These are phyloP conservation scores for Phacellophora camtschatica DNA, from an alignment of 30 jellyfish, hydroid and myxozoan genomes.

Conservation along the genomic window DNA sequence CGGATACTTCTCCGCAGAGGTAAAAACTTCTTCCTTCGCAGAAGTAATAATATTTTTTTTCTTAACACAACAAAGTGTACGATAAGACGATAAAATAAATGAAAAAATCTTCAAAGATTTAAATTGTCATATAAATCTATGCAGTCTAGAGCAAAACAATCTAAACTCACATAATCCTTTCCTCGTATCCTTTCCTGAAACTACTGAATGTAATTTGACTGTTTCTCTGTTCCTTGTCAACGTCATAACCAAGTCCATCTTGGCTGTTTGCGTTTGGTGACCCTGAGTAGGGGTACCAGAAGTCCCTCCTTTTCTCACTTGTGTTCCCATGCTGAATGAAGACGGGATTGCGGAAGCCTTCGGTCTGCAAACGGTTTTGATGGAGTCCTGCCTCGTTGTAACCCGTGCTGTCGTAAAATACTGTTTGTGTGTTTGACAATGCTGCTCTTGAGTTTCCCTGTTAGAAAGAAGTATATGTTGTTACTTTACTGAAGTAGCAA, in stretches of 20 bases:
- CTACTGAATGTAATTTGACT: constrained; percentile 8
- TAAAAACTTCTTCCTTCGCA: too few species aligned
- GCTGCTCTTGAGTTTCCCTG: constrained; percentile 1
- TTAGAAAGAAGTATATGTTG: neutral
- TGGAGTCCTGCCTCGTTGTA: neutral
- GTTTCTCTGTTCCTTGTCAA: neutral
- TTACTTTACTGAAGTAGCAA: neutral
- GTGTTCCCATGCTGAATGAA: constrained; percentile 21
- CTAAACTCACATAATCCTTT: too few species aligned
- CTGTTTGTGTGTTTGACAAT: neutral
- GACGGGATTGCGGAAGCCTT: constrained; percentile 41
- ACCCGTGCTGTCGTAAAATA: neutral
- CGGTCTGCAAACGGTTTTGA: neutral
- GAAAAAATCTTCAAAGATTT: too few species aligned
- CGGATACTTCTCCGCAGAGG: too few species aligned
- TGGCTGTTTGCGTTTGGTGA: constrained; percentile 1
- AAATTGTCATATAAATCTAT: too few species aligned
- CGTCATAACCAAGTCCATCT: neutral
- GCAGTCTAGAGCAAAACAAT: too few species aligned
- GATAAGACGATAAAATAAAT: too few species aligned
- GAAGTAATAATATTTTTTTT: too few species aligned
- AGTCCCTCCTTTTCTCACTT: constrained; percentile 11
- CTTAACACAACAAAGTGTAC: too few species aligned
- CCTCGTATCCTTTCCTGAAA: neutral
- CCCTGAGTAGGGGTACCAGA: constrained; percentile 57